These are phyloP conservation scores for Apis dorsata DNA, from an alignment of 1,140 invertebrate genomes.

Conservation along the genomic window DNA sequence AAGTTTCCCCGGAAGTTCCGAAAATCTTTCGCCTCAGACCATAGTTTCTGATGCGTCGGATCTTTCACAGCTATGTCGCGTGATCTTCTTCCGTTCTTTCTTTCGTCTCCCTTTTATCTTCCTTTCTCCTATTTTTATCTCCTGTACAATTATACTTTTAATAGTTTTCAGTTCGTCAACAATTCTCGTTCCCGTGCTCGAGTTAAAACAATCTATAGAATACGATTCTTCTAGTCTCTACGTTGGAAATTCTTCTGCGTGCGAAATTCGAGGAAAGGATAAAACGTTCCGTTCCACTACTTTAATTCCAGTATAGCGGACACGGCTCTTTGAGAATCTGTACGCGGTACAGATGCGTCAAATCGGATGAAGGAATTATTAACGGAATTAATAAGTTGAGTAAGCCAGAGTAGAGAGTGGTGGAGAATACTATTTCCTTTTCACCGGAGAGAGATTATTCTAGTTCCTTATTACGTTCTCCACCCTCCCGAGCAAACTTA, in stretches of 20 bases:
- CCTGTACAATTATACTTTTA: not conserved
- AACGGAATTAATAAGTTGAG: conserved; percentile 66
- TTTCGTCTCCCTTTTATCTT: not conserved
- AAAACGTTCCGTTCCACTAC: conserved; percentile 19
- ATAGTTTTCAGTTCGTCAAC: not conserved
- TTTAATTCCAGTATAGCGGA: not conserved
- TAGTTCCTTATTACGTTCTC: conserved; percentile 64
- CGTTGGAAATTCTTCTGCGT: too few relatives aligned
- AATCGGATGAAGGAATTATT: conserved; percentile 65
- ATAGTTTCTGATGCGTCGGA: conserved; percentile 9
- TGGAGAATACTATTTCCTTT: conserved; percentile 57
- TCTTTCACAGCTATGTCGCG: not conserved
- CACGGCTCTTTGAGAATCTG: conserved; percentile 49
- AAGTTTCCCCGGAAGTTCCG: conserved; percentile 18
- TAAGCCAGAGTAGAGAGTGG: conserved; percentile 36
- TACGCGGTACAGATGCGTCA: conserved; percentile 47
- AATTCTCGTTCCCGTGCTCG: not conserved
- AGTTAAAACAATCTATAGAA: not conserved
- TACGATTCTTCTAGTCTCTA: not conserved
- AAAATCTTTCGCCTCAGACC: not conserved
- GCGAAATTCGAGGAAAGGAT: not conserved
- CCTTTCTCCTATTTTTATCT: too few relatives aligned
- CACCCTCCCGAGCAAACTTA: conserved; percentile 60
- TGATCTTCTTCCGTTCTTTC: not conserved
- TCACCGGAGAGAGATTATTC: conserved; percentile 44